phyloP scores from a whole-genome alignment of 2,888 invertebrate genomes.

The Seladonia tumulorum region DNA sequence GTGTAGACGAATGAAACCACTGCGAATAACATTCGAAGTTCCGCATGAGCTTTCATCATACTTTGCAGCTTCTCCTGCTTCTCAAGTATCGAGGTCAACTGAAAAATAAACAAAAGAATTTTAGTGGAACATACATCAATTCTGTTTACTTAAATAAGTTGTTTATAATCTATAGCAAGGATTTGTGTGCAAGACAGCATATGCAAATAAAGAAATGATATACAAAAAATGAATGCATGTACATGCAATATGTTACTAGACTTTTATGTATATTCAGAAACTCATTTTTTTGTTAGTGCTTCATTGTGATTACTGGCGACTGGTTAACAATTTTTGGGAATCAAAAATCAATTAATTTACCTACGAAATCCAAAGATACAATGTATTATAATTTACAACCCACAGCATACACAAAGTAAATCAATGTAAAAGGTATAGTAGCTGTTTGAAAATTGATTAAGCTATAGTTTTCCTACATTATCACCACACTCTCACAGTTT shows the following conservation, averaged over 20 bases:
- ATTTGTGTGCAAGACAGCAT: background rate
- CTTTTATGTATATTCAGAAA: background rate
- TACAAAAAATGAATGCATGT: background rate
- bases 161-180: background rate
- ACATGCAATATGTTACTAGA: background rate
- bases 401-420: background rate
- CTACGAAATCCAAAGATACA: background rate
- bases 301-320: background rate
- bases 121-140: background rate
- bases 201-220: background rate
- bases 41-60: slow-evolving; percentile 82
- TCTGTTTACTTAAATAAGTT: background rate
- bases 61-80: slow-evolving; percentile 85
- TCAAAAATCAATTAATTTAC: background rate
- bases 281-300: too few relatives aligned
- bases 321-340: background rate
- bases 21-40: slow-evolving; percentile 85
- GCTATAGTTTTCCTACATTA: too few relatives aligned
- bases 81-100: slow-evolving; percentile 86
- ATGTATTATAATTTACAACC: too few relatives aligned
- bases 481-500: too few relatives aligned
- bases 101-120: slow-evolving; percentile 72
- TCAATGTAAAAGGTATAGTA: background rate
- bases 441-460: background rate
- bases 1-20: slow-evolving; percentile 90